Percentiles rank a stretch among this genome's conserved stretches.
phyloP scores from a whole-genome alignment of 2,888 invertebrate genomes.

The Tetrapedia diversipes region DNA sequence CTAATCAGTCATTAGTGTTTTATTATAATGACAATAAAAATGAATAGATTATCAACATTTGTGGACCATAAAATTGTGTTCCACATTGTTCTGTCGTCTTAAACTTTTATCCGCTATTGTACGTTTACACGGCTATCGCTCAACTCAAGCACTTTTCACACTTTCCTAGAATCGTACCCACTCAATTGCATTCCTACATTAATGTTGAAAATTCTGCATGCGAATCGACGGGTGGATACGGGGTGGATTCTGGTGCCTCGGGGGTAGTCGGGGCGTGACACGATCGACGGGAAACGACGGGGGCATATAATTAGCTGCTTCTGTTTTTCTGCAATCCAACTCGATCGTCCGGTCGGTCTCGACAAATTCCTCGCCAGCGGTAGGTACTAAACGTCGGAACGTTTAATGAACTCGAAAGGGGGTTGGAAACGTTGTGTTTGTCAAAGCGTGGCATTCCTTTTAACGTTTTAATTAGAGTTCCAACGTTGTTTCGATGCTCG shows the following conservation, averaged over 20 bases:
- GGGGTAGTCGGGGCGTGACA: constrained; percentile 17
- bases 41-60: too few species aligned
- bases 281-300: neutral
- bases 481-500: neutral
- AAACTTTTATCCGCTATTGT: too few species aligned
- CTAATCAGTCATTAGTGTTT: too few species aligned
- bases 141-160: too few species aligned
- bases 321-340: constrained; percentile 40
- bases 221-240: neutral
- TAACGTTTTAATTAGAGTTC: constrained; percentile 31
- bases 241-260: neutral
- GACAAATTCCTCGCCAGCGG: constrained; percentile 51
- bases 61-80: too few species aligned
- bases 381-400: constrained; percentile 16
- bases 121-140: too few species aligned
- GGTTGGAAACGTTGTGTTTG: constrained; percentile 19
- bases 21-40: too few species aligned
- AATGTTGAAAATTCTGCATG: constrained; percentile 28
- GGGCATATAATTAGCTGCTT: constrained; percentile 55
- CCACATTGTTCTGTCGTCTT: too few species aligned
- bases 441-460: constrained; percentile 13
- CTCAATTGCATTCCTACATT: too few species aligned
- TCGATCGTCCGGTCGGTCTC: constrained; percentile 29
- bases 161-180: too few species aligned
- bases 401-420: constrained; percentile 35